Base-by-base conservation (phyloP, 2,888 invertebrate species). In the Gymnoscelis rufifasciata region DNA sequence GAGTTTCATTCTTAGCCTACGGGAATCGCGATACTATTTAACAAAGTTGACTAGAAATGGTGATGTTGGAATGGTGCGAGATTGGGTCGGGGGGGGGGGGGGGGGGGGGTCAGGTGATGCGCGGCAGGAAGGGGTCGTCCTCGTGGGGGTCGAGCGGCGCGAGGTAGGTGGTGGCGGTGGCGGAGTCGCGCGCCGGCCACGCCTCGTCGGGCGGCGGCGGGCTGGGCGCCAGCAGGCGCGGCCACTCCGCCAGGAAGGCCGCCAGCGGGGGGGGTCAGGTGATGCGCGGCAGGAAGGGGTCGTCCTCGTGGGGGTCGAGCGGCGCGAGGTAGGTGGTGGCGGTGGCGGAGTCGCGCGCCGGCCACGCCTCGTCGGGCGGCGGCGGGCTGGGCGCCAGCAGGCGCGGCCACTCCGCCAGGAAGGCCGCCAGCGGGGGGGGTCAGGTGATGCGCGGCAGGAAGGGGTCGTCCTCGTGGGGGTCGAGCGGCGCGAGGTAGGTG, bases 401-500 rank as follows among this genome's bases (percentile, higher is more conserved):
- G 26, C 26, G 26, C 26, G 8, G 26, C 26, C 5, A 8, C 26
- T 3, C 33, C 7, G 14, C 14, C n/a, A n/a, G n/a, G n/a, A n/a
- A n/a, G n/a, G n/a, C n/a, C n/a, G n/a, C n/a, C n/a, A n/a, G 4
- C 23, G 23, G 23, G 23, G 23, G 23, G 23, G 3, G 19, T 33
- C 33, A 13, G 31, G 28, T 51, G 7, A 7, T 2, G 1, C 26
- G 7, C 36, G 56, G 60, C 51, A 67, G 53, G 59, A 64, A 63
- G 38, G 72, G 65, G 64, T 76, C 76, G 5, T 19, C 64, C 60
- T 53, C 79, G 74, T 19, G 3, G 19, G 19, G 38, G 52, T 26
- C 23, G 23, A 23, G 28, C 28, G 10, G 14, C 8, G 33, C 4
- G 15, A 82, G 71, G 71, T 81, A 77, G 27, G 82, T 83, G 47